Evolutionary conservation across 2,888 invertebrate species (phyloP), one percentile per base, ranked within the genome.

Genomic region (Leucophora obtusa): DNA sequence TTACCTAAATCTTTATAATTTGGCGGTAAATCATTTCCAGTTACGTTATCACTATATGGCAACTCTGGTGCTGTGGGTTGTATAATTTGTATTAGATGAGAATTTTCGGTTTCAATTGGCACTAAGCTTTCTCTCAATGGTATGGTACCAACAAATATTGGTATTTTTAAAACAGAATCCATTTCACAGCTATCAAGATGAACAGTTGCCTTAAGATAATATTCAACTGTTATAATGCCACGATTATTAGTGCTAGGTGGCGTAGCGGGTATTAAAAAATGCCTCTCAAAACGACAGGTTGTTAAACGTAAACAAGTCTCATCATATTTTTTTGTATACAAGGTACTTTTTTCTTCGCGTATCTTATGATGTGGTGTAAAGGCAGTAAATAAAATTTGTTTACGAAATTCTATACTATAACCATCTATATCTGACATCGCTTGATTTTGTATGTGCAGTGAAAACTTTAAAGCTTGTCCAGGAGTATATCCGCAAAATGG

Each of bases 401-500:
- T 35, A 56, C 86, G 86, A 11, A 87, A 70, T 10, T 82, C 66
- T 0, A 86, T 10, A 8, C 79, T 58, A 50, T 86, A 83, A 28
- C 86, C 85, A 0, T 82, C 24, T 43, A 86, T 47, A 50, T 86
- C 87, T 10, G 63, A 28, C 71, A 28, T 58, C 1, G 69, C 50
- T 83, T 93, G 92, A 89, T 96, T 96, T 82, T 94, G 94, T 38
- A 95, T 91, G 84, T 94, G 93, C 7, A 95, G 90, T 38, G 91
- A 91, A 14, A 95, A 89, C 0, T 93, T 93, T 77, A 95, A 93
- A 24, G 91, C 90, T 89, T 95, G 95, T 0, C 95, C 95, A 0
- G 94, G 93, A 35, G 94, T 93, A 87, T 93, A 95, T 1, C 95
- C 95, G 2, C 92, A 92, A 43, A 93, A 93, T 0, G 94, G 94